Evolutionary conservation across 2,797 vertebrate species (phyloP).

Genomic region (Silurus aristotelis): DNA sequence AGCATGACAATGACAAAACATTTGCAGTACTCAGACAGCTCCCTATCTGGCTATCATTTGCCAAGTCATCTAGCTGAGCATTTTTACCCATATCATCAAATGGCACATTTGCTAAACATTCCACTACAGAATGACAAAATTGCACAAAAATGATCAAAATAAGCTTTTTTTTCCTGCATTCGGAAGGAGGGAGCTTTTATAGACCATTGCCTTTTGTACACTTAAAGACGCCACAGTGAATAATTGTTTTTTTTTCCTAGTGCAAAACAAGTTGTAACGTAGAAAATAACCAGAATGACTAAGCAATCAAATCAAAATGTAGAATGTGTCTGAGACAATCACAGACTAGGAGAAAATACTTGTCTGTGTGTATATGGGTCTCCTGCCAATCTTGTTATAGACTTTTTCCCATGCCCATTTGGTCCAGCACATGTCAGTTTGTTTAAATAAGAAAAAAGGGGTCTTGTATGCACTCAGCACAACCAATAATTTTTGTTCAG

Average conservation of each 20-base stretch:
- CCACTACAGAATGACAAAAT: background rate
- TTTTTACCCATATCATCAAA: constrained; percentile 14
- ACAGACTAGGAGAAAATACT: background rate
- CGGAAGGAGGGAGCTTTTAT: background rate
- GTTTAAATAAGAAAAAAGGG: background rate
- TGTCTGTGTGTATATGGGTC: background rate
- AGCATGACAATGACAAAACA: constrained; percentile 25
- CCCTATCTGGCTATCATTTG: constrained; percentile 22
- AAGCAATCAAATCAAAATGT: background rate
- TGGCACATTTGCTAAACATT: background rate
- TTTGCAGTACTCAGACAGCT: background rate
- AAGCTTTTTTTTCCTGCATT: background rate
- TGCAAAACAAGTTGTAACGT: background rate
- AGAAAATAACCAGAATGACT: background rate
- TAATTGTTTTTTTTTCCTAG: background rate
- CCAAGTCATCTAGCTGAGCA: background rate
- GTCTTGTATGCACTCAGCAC: background rate
- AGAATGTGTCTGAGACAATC: background rate
- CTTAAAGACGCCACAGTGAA: background rate
- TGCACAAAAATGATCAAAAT: background rate
- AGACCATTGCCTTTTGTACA: background rate
- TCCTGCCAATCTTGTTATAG: background rate
- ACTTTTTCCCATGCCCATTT: background rate
- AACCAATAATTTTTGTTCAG: background rate
- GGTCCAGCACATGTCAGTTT: background rate